These are phyloP conservation scores for Vicugna pacos DNA, from an alignment of 2,113 vertebrate species.

Conservation along the genomic window DNA sequence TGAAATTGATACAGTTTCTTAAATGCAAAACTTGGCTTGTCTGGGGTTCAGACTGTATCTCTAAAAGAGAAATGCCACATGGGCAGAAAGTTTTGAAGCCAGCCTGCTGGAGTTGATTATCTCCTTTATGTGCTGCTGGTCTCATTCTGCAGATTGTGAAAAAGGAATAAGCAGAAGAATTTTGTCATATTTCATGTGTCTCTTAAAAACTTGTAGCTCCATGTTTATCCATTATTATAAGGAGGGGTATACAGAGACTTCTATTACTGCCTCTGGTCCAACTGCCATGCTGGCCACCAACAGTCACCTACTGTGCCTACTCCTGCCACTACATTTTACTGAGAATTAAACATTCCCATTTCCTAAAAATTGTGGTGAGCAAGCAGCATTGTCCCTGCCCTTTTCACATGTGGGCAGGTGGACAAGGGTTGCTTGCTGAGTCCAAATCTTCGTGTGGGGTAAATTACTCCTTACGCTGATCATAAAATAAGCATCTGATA, in stretches of 20 bases:
- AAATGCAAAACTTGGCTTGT: background rate
- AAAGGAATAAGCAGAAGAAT: background rate
- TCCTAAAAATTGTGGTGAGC: background rate
- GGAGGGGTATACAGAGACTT: background rate
- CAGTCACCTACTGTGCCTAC: background rate
- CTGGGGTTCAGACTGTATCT: background rate
- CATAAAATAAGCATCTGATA: constrained; percentile 70
- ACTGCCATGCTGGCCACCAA: background rate
- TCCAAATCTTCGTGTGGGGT: constrained; percentile 54
- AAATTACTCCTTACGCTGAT: constrained; percentile 60
- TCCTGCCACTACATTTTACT: background rate
- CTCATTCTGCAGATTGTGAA: constrained; percentile 3
- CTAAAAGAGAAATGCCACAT: background rate
- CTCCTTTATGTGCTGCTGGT: background rate
- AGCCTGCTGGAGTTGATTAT: background rate
- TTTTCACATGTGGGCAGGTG: constrained; percentile 28
- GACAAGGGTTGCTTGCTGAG: constrained; percentile 59
- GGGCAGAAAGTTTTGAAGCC: background rate
- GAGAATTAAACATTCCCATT: background rate
- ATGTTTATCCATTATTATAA: background rate
- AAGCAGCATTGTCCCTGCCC: background rate
- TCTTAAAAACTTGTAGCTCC: background rate
- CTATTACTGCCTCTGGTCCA: background rate
- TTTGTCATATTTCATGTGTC: background rate
- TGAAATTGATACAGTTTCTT: background rate